Base-by-base conservation (phyloP, 2,888 invertebrate genomes). In the Sericinus montela region DNA sequence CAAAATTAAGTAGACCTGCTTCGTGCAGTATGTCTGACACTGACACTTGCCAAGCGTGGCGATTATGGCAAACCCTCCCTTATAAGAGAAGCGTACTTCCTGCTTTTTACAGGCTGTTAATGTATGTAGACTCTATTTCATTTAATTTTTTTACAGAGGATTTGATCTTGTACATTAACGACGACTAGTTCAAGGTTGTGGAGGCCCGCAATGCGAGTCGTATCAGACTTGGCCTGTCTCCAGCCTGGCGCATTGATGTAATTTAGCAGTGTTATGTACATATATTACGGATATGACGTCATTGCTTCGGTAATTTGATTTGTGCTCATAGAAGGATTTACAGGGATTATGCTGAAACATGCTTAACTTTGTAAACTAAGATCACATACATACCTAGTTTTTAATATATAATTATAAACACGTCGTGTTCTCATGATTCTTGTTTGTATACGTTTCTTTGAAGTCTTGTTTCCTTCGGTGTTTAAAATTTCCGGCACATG, bases 141-240 rank as follows among this genome's bases (percentile, higher is more conserved):
- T 15, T 11, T 37, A 23, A 43, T 23, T 19, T 10, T 23, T 35
- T 38, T 40, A 43, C 19, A 41, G 47, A 44, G 36, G 15, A 48
- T 47, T 13, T 36, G 51, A 46, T 28, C 64, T 74, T 65, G 32
- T 32, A 42, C 28, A 34, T 19, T n/a, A 19, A 5, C 19, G 28
- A 11, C 14, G 34, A 40, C 11, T 6, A 5, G 83, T 85, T 86
- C 86, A 87, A 86, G 86, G 87, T 74, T 82, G 74, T 65, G 57
- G 70, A 77, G 78, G 75, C 72, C 80, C 80, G 82, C 81, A 79
- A 75, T 75, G 71, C 38, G 51, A 51, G 48, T 54, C 68, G 67
- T 72, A 51, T 47, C 55, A 53, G 65, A 69, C 66, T 85, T 85
- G 85, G 85, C 83, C 80, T 65, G 60, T 66, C 68, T 78, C 74